Evolutionary conservation across 2,888 invertebrate genomes (phyloP).

Genomic region (Unio delphinus): DNA sequence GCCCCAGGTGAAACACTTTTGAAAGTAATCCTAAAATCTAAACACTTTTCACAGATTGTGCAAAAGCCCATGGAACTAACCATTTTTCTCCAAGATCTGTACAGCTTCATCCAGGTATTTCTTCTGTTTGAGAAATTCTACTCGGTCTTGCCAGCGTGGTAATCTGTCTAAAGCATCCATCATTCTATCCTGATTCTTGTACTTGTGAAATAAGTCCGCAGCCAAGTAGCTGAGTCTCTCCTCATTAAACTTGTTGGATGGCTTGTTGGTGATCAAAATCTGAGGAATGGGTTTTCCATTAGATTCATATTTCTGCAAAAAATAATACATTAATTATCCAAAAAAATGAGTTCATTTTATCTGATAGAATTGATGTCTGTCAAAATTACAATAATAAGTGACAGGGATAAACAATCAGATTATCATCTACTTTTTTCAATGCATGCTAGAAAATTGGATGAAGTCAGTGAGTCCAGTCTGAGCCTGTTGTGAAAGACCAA

Average conservation of each 20-base stretch:
- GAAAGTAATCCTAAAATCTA: too few relatives aligned
- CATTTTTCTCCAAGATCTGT: constrained; percentile 31
- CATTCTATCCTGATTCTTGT: constrained; percentile 38
- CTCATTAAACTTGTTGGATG: constrained; percentile 37
- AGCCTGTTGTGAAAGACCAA: too few relatives aligned
- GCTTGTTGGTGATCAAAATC: constrained; percentile 40
- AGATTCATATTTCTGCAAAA: constrained; percentile 29
- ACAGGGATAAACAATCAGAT: too few relatives aligned
- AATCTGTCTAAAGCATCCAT: constrained; percentile 46
- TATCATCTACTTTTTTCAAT: too few relatives aligned
- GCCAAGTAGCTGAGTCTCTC: constrained; percentile 49
- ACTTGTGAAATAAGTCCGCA: constrained; percentile 41
- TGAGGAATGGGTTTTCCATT: constrained; percentile 31
- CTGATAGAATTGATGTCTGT: too few relatives aligned
- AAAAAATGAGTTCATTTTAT: too few relatives aligned
- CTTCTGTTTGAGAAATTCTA: constrained; percentile 45
- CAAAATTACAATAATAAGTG: too few relatives aligned
- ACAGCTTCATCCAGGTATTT: constrained; percentile 44
- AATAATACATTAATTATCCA: too few relatives aligned
- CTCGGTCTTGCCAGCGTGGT: constrained; percentile 34
- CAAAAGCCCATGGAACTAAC: constrained; percentile 16
- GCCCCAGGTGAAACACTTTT: too few relatives aligned
- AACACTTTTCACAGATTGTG: too few relatives aligned
- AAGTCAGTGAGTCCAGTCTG: too few relatives aligned
- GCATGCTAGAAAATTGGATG: too few relatives aligned